These are phyloP conservation scores for Bombus affinis DNA, from an alignment of 1,140 invertebrate genomes.

Conservation along the genomic window DNA sequence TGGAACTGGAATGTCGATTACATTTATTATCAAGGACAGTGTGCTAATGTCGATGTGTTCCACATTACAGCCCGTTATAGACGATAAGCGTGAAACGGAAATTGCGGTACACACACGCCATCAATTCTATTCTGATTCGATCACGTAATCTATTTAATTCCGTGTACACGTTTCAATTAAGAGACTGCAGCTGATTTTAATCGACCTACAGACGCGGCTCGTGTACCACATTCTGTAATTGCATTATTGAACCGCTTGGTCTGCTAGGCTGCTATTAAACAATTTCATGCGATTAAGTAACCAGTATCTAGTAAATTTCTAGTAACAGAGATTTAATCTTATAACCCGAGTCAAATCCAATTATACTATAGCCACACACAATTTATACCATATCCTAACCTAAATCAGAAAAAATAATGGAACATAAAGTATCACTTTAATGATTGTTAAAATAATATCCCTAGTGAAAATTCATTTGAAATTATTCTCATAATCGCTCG, in stretches of 20 bases:
- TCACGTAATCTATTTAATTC: constrained; percentile 22
- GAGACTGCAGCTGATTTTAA: not conserved
- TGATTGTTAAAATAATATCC: not conserved
- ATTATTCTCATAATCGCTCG: not conserved
- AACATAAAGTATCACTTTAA: not conserved
- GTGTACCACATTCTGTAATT: too few species aligned
- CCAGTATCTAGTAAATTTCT: not conserved
- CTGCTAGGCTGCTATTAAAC: not conserved
- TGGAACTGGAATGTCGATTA: not conserved
- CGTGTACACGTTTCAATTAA: constrained; percentile 24
- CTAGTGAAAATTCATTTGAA: not conserved
- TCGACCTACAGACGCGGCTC: not conserved
- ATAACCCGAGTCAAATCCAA: not conserved
- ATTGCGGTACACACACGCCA: constrained; percentile 1
- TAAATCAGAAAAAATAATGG: not conserved
- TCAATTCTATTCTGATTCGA: constrained; percentile 4
- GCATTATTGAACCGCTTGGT: not conserved
- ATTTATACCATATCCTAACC: not conserved
- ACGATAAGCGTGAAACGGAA: not conserved
- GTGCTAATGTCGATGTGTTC: not conserved
- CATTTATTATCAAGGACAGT: not conserved
- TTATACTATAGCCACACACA: not conserved
- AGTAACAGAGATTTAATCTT: not conserved
- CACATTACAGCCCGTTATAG: not conserved
- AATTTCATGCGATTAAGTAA: not conserved